Percentiles rank a stretch among this genome's conserved stretches.
These are phyloP conservation scores for Falco biarmicus DNA, from an alignment of 2,797 vertebrate species.

Conservation along the genomic window DNA sequence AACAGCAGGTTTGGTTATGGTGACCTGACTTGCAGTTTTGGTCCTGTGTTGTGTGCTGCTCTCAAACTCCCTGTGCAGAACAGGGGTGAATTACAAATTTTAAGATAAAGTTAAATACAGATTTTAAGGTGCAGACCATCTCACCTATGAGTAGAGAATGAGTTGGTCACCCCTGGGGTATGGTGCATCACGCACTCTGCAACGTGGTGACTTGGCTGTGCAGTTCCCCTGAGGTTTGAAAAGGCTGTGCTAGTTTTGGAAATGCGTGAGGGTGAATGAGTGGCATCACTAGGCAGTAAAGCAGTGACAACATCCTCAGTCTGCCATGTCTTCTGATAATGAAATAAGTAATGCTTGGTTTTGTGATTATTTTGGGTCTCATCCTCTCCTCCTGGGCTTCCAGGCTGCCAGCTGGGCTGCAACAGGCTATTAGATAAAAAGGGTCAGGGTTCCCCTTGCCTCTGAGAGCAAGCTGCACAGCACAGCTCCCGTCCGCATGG, in stretches of 20 bases:
- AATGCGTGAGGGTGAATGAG: background rate
- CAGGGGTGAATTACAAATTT: background rate
- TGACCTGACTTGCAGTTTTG: too few relatives aligned
- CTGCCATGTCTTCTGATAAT: background rate
- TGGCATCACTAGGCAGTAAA: background rate
- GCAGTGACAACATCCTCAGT: background rate
- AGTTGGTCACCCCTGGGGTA: background rate
- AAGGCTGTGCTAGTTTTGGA: background rate
- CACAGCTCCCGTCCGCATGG: rapidly evolving
- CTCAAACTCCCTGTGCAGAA: background rate
- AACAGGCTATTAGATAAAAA: background rate
- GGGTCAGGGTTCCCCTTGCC: too few relatives aligned
- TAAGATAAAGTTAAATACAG: background rate
- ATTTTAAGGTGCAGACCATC: background rate
- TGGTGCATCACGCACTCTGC: background rate
- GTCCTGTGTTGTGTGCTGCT: background rate
- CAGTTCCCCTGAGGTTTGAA: background rate
- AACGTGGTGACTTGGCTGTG: background rate
- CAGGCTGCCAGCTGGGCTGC: background rate
- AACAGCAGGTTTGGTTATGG: background rate
- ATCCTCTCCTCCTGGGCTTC: background rate
- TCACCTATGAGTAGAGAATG: background rate
- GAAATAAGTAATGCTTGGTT: background rate
- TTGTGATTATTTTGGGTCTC: background rate
- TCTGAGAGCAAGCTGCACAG: background rate